Conservation (phyloP, 2,113 vertebrate genomes). For the Anoplopoma fimbria region DNA sequence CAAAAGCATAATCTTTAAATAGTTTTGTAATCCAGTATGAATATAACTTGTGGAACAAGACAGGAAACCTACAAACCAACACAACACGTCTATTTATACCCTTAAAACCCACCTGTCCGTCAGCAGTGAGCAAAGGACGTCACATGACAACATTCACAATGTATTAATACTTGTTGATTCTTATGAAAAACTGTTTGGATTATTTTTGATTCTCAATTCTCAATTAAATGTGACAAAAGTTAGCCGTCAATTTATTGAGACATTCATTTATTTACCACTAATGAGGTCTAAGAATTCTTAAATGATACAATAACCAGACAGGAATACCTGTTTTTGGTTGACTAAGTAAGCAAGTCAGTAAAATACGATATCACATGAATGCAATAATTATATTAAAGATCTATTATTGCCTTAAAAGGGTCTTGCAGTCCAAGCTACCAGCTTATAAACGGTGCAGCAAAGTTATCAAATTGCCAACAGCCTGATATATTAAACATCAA, state of each 20-base stretch:
- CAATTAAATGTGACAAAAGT: too few relatives aligned
- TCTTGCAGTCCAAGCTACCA: background rate
- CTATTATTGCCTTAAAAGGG: background rate
- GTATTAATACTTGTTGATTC: too few relatives aligned
- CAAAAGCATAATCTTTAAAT: too few relatives aligned
- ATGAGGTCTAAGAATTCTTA: background rate
- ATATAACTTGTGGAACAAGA: too few relatives aligned
- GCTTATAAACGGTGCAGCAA: background rate
- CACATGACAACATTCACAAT: too few relatives aligned
- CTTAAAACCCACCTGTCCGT: background rate
- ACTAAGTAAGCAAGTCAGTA: background rate
- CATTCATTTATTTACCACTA: too few relatives aligned
- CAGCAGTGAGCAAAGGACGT: too few relatives aligned
- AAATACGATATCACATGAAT: background rate
- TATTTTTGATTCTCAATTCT: too few relatives aligned
- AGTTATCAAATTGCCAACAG: background rate
- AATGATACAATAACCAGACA: background rate
- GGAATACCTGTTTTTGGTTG: background rate
- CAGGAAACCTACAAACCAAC: background rate
- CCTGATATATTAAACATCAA: background rate
- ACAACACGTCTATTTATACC: background rate
- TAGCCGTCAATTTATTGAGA: too few relatives aligned
- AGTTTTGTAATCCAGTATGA: too few relatives aligned
- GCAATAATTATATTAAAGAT: too few relatives aligned
- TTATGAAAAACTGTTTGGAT: too few relatives aligned